Conservation (phyloP, 2,113 vertebrate genomes). For the human region GRCh38 chr3:139913501-139914000, state of each 20-base stretch:
- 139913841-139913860: background rate
- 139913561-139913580: background rate
- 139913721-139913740: background rate
- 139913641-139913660: background rate
- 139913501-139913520: background rate
- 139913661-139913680: background rate
- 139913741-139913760: background rate
- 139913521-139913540: background rate
- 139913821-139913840: background rate
- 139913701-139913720: conserved; percentile 4
- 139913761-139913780: background rate
- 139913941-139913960: background rate
- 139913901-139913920: background rate
- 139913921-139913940: background rate
- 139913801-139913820: background rate
- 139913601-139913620: background rate
- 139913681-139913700: background rate
- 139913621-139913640: conserved; percentile 15
- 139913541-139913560: background rate
- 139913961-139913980: background rate
- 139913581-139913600: background rate
- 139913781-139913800: background rate
- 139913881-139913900: background rate
- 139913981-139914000: background rate
- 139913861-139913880: background rate